These are phyloP conservation scores for Ormyrus thymus DNA, from an alignment of 2,888 invertebrate genomes.

Conservation along the genomic window DNA sequence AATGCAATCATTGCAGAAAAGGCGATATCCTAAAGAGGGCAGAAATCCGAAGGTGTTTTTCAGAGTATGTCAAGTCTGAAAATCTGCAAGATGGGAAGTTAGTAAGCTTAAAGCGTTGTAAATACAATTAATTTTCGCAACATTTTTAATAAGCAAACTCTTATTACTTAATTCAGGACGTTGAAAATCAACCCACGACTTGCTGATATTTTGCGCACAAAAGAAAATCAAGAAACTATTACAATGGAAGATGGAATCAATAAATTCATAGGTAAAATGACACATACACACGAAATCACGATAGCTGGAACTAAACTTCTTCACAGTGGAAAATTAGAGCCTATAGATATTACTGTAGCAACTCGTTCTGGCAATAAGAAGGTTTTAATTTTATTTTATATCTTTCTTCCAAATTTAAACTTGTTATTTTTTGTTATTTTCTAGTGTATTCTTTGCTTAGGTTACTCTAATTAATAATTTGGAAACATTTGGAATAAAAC, in stretches of 20 bases:
- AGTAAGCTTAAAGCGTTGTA: slow-evolving; percentile 44
- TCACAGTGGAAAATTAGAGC: slow-evolving; percentile 83
- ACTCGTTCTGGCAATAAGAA: slow-evolving; percentile 92
- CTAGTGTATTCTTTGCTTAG: slow-evolving; percentile 71
- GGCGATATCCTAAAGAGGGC: slow-evolving; percentile 80
- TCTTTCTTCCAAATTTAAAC: slow-evolving; percentile 5
- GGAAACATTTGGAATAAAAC: slow-evolving; percentile 89
- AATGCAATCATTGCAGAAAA: slow-evolving; percentile 71
- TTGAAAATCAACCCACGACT: slow-evolving; percentile 78
- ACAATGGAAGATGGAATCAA: slow-evolving; percentile 85
- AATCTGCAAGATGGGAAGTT: slow-evolving; percentile 77
- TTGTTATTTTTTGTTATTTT: not conserved
- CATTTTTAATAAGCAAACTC: not conserved
- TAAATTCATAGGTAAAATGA: slow-evolving; percentile 83
- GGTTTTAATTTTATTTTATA: slow-evolving; percentile 75
- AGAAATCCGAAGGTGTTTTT: slow-evolving; percentile 82
- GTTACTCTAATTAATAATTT: slow-evolving; percentile 93
- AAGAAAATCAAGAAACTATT: slow-evolving; percentile 75
- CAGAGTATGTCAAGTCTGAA: slow-evolving; percentile 83
- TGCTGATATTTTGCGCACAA: slow-evolving; percentile 74
- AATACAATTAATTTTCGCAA: slow-evolving; percentile 35
- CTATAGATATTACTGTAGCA: slow-evolving; percentile 85
- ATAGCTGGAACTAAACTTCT: slow-evolving; percentile 76
- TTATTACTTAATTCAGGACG: slow-evolving; percentile 70
- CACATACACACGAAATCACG: slow-evolving; percentile 81